Percentiles rank a stretch among this genome's conserved stretches.
These are phyloP conservation scores for Polyommatus icarus DNA, from an alignment of 2,888 invertebrate genomes.

Conservation along the genomic window DNA sequence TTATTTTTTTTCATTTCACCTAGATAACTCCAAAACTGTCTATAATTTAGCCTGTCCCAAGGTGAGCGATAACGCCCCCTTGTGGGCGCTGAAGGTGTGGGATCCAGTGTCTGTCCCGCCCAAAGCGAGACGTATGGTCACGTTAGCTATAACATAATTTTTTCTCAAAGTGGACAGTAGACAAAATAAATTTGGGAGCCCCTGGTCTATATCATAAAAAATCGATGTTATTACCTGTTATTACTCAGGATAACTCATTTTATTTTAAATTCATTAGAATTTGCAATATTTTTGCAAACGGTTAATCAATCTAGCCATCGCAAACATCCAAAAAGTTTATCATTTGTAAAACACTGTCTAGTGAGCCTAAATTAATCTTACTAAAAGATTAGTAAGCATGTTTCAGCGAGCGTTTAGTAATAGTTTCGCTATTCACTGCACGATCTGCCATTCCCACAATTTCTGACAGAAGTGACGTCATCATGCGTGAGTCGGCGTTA, in stretches of 20 bases:
- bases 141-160: no score
- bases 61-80: no score
- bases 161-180: no score
- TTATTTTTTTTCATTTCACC: not conserved
- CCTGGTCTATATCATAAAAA: not conserved
- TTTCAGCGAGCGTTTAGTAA: not conserved
- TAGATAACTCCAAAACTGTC: not conserved
- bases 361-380: not conserved
- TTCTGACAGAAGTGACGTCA: constrained; percentile 16
- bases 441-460: not conserved
- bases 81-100: no score
- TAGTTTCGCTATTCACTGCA: constrained; percentile 15
- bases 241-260: not conserved
- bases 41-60: no score
- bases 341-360: not conserved
- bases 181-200: no score
- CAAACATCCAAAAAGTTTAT: not conserved
- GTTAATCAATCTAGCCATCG: not conserved
- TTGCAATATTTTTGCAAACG: not conserved
- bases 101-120: no score
- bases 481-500: constrained; percentile 1
- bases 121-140: no score
- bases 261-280: not conserved
- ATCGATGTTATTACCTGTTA: no score
- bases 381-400: not conserved